Evolutionary conservation across 2,888 invertebrate genomes (phyloP).

Genomic region (Watsonalla binaria): DNA sequence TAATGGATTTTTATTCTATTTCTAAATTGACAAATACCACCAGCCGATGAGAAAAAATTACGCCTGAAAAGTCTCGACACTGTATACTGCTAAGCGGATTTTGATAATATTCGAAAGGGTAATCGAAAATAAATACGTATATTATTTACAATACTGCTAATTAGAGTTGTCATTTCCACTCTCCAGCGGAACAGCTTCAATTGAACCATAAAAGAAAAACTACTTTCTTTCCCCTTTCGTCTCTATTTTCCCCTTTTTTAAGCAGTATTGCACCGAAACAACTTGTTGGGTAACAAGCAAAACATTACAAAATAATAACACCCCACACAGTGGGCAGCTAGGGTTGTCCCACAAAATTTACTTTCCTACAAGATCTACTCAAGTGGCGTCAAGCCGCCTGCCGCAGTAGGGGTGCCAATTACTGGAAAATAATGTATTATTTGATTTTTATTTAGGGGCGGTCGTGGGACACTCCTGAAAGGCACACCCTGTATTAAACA

Average conservation of each 20-base stretch:
- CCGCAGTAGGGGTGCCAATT: constrained; percentile 75
- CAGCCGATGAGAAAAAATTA: too few relatives aligned
- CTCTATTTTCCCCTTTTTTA: not conserved
- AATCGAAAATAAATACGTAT: too few relatives aligned
- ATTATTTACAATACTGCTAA: too few relatives aligned
- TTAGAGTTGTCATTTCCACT: too few relatives aligned
- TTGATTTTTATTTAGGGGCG: constrained; percentile 77
- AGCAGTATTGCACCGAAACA: constrained; percentile 22
- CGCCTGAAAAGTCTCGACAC: too few relatives aligned
- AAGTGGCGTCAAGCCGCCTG: constrained; percentile 66
- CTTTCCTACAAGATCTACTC: constrained; percentile 73
- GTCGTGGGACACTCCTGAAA: constrained; percentile 74
- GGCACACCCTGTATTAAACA: constrained; percentile 70
- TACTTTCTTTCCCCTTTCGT: not conserved
- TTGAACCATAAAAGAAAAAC: too few relatives aligned
- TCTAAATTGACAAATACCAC: too few relatives aligned
- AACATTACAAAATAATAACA: constrained; percentile 64
- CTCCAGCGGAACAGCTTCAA: too few relatives aligned
- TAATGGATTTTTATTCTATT: too few relatives aligned
- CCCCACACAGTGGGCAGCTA: constrained; percentile 44
- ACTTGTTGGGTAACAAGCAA: constrained; percentile 35
- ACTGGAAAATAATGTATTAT: constrained; percentile 73
- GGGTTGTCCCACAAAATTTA: constrained; percentile 48
- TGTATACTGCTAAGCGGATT: too few relatives aligned
- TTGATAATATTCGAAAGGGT: too few relatives aligned